phyloP scores from a whole-genome alignment of 2,797 vertebrate genomes.

The Scarus forsteni region DNA sequence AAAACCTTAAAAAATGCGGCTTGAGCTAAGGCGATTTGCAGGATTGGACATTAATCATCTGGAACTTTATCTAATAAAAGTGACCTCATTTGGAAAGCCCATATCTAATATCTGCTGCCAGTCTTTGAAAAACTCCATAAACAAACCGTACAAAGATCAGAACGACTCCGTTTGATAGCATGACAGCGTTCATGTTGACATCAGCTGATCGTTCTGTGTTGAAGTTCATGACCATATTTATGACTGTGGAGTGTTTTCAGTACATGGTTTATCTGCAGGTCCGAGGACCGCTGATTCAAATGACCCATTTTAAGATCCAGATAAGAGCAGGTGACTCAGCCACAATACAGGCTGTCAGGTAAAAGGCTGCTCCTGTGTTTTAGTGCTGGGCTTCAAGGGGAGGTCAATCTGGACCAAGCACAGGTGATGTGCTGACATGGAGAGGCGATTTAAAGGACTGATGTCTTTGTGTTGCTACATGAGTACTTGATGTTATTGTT shows the following conservation, averaged over 20 bases:
- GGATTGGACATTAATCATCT: background rate
- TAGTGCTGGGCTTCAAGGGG: background rate
- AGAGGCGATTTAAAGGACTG: too few species aligned
- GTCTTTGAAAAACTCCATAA: background rate
- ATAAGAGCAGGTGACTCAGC: background rate
- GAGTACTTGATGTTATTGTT: too few species aligned
- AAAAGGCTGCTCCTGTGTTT: too few species aligned
- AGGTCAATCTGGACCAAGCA: too few species aligned
- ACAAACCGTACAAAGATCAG: background rate
- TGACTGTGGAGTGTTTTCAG: slow-evolving; percentile 2
- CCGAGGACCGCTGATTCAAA: background rate
- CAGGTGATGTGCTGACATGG: too few species aligned
- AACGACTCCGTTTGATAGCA: background rate
- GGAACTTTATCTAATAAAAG: background rate
- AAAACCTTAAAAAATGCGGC: background rate
- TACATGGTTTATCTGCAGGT: slow-evolving; percentile 4
- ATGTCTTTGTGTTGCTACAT: too few species aligned
- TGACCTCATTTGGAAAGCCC: background rate
- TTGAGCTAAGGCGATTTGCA: background rate
- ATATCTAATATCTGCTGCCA: background rate
- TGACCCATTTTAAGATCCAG: background rate
- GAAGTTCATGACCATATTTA: slow-evolving; percentile 4
- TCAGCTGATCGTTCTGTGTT: background rate
- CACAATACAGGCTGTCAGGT: background rate
- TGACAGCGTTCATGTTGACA: background rate